phyloP scores from a whole-genome alignment of 2,113 vertebrate species.

The Oenanthe melanoleuca region DNA sequence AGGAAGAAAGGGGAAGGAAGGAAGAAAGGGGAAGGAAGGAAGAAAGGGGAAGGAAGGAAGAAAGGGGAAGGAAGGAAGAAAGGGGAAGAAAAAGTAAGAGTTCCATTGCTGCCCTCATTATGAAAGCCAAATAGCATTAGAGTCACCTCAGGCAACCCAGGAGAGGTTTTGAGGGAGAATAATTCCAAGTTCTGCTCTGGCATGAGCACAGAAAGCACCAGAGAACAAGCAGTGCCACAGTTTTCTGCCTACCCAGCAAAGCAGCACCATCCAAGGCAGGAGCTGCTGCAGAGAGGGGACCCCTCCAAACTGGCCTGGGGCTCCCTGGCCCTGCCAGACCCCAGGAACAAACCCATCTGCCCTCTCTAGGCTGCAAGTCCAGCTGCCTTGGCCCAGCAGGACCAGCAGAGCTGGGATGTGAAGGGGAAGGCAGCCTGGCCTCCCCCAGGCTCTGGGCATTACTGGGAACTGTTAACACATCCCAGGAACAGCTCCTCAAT shows the following conservation, averaged over 20 bases:
- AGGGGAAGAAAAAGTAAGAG: accelerated
- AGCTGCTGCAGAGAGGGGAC: not conserved
- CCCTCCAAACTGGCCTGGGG: not conserved
- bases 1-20: too few relatives aligned
- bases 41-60: too few relatives aligned
- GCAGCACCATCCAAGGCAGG: not conserved
- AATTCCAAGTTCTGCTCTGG: not conserved
- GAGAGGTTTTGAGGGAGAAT: not conserved
- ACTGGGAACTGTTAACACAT: not conserved
- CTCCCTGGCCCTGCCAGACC: not conserved
- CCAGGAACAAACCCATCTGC: not conserved
- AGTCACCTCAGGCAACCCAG: constrained; percentile 20
- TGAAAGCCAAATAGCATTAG: not conserved
- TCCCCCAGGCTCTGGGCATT: not conserved
- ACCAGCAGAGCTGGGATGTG: not conserved
- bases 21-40: too few relatives aligned
- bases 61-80: too few relatives aligned
- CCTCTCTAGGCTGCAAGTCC: not conserved
- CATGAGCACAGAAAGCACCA: not conserved
- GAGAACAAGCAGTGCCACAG: not conserved
- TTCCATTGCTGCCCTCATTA: not conserved
- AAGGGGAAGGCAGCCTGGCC: not conserved
- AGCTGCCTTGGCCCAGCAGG: not conserved
- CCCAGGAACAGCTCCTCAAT: not conserved
- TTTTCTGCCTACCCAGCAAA: not conserved